Evolutionary conservation across 2,113 vertebrate species (phyloP).

Genomic region (Probosciger aterrimus): DNA sequence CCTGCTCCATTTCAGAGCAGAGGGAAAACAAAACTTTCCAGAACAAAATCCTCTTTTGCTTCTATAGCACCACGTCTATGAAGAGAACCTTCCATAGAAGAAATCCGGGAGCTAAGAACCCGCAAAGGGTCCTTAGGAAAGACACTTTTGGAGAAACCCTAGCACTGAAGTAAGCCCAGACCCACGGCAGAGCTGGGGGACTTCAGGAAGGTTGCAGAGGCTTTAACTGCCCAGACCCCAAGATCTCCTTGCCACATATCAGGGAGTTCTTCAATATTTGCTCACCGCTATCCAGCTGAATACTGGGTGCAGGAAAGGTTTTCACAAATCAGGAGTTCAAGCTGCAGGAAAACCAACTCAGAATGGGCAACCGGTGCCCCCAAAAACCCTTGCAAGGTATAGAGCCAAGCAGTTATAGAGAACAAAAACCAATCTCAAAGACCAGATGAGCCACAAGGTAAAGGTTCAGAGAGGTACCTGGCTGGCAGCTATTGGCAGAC

Average conservation of each 20-base stretch:
- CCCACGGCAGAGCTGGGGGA: background rate
- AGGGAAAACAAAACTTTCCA: fast-evolving
- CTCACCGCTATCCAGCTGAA: background rate
- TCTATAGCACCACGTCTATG: background rate
- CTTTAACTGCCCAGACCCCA: background rate
- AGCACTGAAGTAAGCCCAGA: background rate
- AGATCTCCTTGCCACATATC: background rate
- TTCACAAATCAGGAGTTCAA: background rate
- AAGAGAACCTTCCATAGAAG: background rate
- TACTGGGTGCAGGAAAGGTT: background rate
- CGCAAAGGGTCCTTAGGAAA: background rate
- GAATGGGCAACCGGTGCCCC: background rate
- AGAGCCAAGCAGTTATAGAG: background rate
- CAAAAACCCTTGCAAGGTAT: background rate
- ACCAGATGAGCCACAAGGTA: background rate
- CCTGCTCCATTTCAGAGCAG: background rate
- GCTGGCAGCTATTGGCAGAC: background rate
- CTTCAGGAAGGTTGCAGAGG: background rate
- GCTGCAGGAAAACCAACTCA: background rate
- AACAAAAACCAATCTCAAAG: background rate
- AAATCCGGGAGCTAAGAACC: background rate
- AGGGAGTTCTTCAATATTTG: background rate
- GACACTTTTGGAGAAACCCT: background rate
- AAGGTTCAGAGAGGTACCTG: background rate
- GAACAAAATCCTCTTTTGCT: background rate